Conservation (phyloP, 2,888 invertebrate species). For the Myathropa florea region DNA sequence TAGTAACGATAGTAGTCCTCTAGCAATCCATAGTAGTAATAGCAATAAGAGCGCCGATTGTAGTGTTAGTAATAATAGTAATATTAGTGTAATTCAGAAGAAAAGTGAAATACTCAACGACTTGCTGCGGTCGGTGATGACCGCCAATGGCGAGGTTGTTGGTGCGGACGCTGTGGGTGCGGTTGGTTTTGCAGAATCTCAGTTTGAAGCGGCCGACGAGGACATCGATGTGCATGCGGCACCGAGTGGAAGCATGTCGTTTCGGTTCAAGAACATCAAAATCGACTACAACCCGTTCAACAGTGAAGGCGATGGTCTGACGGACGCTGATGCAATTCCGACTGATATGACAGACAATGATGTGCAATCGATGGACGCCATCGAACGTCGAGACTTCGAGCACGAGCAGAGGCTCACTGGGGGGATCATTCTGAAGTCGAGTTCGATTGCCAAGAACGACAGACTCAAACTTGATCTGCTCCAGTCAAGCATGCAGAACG, state of each 20-base stretch:
- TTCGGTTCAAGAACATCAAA: constrained; percentile 78
- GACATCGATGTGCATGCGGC: constrained; percentile 34
- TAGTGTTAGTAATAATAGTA: constrained; percentile 49
- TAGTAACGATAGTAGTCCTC: constrained; percentile 73
- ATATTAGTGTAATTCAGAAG: constrained; percentile 55
- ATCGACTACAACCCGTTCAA: constrained; percentile 72
- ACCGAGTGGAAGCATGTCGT: constrained; percentile 75
- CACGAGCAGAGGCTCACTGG: constrained; percentile 79
- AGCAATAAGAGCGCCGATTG: constrained; percentile 51
- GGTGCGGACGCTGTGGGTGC: background rate
- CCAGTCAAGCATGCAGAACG: constrained; percentile 68
- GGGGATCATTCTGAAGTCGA: constrained; percentile 78
- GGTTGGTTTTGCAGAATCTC: constrained; percentile 33
- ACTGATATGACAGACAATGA: constrained; percentile 74
- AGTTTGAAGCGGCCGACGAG: constrained; percentile 62
- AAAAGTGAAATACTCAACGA: constrained; percentile 53
- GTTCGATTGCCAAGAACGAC: constrained; percentile 77
- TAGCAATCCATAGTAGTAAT: constrained; percentile 55
- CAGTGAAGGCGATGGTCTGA: constrained; percentile 14
- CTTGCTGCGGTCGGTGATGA: constrained; percentile 31
- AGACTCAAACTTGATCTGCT: constrained; percentile 79
- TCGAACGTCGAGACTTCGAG: constrained; percentile 80
- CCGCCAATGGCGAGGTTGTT: background rate
- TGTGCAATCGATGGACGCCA: constrained; percentile 80
- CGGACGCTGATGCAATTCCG: constrained; percentile 18